These are phyloP conservation scores for Epizoanthus ramosus DNA, from an alignment of 92 coral and sea anemone genomes.

Conservation along the genomic window DNA sequence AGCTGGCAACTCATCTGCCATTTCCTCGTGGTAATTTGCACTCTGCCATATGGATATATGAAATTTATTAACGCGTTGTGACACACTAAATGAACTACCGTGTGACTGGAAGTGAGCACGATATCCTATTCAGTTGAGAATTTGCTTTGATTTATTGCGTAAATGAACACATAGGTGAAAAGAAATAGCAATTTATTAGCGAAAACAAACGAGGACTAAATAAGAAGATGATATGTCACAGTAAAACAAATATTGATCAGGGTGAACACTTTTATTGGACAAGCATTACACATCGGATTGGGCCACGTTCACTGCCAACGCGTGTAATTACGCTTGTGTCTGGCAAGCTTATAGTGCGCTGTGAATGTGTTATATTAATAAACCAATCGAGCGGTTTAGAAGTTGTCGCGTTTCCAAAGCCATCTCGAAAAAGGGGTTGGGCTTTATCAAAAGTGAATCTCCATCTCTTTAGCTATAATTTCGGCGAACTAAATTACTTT, in stretches of 20 bases:
- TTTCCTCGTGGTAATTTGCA: background rate
- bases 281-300: background rate
- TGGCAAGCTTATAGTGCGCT: background rate
- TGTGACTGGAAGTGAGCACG: background rate
- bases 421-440: no score
- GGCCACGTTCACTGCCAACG: background rate
- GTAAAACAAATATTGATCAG: background rate
- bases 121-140: background rate
- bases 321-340: background rate
- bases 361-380: background rate
- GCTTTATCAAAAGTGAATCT: no score
- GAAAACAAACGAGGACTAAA: background rate
- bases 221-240: background rate
- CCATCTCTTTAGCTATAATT: no score
- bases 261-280: background rate
- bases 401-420: no score
- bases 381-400: no score
- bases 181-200: no score
- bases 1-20: no score
- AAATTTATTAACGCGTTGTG: background rate
- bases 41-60: background rate
- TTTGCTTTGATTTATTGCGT: background rate
- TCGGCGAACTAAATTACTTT: background rate
- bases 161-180: background rate
- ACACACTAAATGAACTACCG: background rate